Evolutionary conservation across 2,113 vertebrate genomes (phyloP), one percentile per base, ranked within the genome.

Genomic region (Rhinopithecus roxellana): DNA sequence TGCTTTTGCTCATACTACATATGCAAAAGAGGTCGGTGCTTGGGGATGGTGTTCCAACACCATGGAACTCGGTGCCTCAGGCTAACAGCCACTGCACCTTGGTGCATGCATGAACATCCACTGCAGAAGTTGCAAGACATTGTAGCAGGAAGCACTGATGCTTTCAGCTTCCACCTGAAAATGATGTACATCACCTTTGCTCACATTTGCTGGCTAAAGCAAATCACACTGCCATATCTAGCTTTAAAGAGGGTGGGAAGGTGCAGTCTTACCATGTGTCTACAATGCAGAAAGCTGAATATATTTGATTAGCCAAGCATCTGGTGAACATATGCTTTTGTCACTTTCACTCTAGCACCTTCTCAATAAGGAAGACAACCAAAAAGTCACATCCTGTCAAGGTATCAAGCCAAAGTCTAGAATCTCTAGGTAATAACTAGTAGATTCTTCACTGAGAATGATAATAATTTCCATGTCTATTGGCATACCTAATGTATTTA

Each of bases 91-190:
- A 38, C 43, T 5, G n/a, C 22, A 8, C 45, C 12, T 16, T 32
- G 0, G 17, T 6, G 1, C 14, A 2, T 12, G 8, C 2, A 9
- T 0, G 55, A 50, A 1, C 5, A 1, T 2, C 43, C 52, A 18
- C 0, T 18, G 35, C 64, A 25, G 27, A 40, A 2, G 17, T 5
- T 32, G 27, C 25, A 20, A 48, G 77, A 9, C 2, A 1, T 48
- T 1, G 32, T 0, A 20, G 4, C 14, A 20, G 81, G 55, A 4
- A 6, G 6, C 5, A 55, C 1, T 38, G 52, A 16, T 45, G 74
- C 74, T 90, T 59, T 4, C 50, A 9, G 11, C 6, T 84, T 38
- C 4, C 48, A n/a, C 35, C 22, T 78, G n/a, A 64, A 72, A 45
- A 9, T 32, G 22, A 5, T 4, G 2, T 22, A 48, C 3, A 45